Evolutionary conservation across 2,888 invertebrate genomes (phyloP), one percentile per base, ranked within the genome.

Genomic region (Ectemnius cavifrons): DNA sequence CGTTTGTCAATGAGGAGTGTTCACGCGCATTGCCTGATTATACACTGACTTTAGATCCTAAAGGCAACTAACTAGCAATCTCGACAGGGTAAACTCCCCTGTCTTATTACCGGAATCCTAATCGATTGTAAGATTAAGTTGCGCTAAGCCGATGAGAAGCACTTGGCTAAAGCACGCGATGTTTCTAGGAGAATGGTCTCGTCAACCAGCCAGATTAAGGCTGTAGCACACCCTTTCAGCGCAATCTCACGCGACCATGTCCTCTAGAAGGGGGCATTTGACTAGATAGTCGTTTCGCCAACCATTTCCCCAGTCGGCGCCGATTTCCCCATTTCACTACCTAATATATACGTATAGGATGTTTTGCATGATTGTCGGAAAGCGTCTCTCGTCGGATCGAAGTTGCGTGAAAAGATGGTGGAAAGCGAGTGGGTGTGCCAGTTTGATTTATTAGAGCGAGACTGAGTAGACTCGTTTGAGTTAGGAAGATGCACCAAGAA

Each of bases 321-420:
- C 57, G 45, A 57, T 23, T 23, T n/a, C 70, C 63, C 23, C 61
- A 18, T 69, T 57, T 64, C 23, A 23, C 71, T 64, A 65, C 16
- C 5, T 52, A 2, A 2, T 64, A 58, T 47, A 81, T 78, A 71
- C 47, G 58, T 58, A 63, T 63, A 76, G 82, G 76, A 67, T 67
- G 65, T 76, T 73, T 77, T 59, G 66, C 71, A 70, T 73, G 80
- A 81, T 82, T 81, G 82, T 82, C 82, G 72, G 77, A 81, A 82
- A 82, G 80, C 73, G 37, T 60, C 63, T 47, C 68, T 1, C 5
- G 37, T 2, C 37, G 37, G 11, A 60, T 65, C 71, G 71, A 71
- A 60, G 58, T 37, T 56, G 20, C 58, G 37, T 59, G 61, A 72
- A 63, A 73, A 81, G 37, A 37, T 37, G n/a, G 68, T 57, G 56